Evolutionary conservation across 2,888 invertebrate species (phyloP), one percentile per base, ranked within the genome.

Genomic region (Epistrophe grossulariae): DNA sequence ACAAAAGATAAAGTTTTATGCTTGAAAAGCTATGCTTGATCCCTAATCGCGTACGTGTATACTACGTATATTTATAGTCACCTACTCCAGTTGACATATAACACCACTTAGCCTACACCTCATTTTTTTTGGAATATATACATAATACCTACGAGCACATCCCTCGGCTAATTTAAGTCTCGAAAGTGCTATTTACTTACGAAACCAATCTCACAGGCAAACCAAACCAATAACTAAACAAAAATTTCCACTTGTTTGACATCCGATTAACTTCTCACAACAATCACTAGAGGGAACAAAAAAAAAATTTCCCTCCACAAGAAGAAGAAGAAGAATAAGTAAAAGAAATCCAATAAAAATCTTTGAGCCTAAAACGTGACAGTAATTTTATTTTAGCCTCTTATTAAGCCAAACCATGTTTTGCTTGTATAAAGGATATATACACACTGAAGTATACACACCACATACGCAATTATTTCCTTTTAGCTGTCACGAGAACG

Each of bases 251-350:
- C 84, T 85, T 85, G 85, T 82, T 70, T 74, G 19, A 85, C 82
- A 85, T 82, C 82, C 85, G 85, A 85, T 85, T 82, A 85, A 82
- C 81, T 82, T 81, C 68, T 62, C 31, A 50, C 60, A 76, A 50
- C 60, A 76, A 55, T 68, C 66, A 72, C 59, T 38, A 43, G 2
- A 15, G 0, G 19, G 1, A 11, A 38, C 9, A n/a, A 15, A 40
- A 24, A 24, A 19, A 43, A 43, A 3, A 48, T 48, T 28, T 35
- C 17, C 8, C 52, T 31, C 17, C 0, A 28, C n/a, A n/a, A n/a
- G n/a, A n/a, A n/a, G n/a, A n/a, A n/a, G n/a, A n/a, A 38, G 19
- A 60, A 40, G 9, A 60, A 24, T 1, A 24, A 38, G 19, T 40
- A 40, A 6, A 60, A 66, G 13, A 81, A 79, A 71, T 85, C 85